phyloP scores from a whole-genome alignment of 2,113 vertebrate genomes.

The Lynx canadensis region DNA sequence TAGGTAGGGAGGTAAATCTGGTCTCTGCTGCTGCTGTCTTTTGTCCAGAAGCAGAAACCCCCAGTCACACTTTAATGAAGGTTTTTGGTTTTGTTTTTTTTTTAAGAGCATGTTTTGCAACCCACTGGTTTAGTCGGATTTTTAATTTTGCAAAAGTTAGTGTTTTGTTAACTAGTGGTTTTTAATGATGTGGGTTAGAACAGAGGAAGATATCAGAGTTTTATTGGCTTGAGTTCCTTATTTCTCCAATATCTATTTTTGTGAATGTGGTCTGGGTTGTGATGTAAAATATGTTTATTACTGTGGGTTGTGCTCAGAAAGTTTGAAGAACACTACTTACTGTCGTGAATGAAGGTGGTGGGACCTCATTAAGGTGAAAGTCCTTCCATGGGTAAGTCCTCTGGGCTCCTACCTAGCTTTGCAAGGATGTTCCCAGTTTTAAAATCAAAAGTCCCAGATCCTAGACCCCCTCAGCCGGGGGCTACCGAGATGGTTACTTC shows the following conservation, averaged over 20 bases:
- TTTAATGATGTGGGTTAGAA: not conserved
- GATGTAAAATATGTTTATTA: not conserved
- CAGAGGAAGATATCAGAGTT: not conserved
- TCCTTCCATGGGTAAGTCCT: not conserved
- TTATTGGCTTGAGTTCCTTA: not conserved
- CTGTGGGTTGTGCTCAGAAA: not conserved
- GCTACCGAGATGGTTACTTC: no score
- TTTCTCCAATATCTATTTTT: not conserved
- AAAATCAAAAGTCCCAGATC: not conserved
- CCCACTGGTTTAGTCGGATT: not conserved
- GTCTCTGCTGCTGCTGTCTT: not conserved
- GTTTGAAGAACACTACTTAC: not conserved
- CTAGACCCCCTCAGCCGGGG: not conserved
- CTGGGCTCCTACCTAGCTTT: not conserved
- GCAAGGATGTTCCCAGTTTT: not conserved
- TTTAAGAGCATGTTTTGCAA: not conserved
- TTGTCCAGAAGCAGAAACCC: not conserved
- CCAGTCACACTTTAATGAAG: not conserved
- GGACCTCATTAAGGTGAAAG: not conserved
- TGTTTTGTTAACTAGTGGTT: not conserved
- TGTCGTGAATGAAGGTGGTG: not conserved
- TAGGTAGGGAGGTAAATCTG: not conserved
- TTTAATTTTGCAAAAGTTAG: not conserved
- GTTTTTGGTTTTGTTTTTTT: not conserved
- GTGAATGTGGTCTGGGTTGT: not conserved